A percentile compares a stretch with the other conserved stretches of the same genome.
These are phyloP conservation scores for Papilio dardanus DNA, from an alignment of 1,140 invertebrate species.

Conservation along the genomic window DNA sequence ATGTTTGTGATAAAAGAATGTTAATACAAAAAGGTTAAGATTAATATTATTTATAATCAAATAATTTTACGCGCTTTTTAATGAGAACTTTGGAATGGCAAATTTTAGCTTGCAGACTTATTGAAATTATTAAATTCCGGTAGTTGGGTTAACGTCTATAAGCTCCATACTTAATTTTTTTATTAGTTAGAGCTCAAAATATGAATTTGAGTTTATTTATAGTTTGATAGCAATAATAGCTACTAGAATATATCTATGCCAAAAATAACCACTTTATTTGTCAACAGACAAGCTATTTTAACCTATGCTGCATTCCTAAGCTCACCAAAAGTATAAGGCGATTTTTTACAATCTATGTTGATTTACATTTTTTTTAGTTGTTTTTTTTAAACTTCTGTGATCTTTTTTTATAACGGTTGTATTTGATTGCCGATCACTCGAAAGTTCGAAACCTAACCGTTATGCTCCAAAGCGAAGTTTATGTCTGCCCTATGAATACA, in stretches of 20 bases:
- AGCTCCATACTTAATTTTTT: too few species aligned
- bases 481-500: constrained; percentile 62
- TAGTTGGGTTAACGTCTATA: too few species aligned
- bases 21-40: neutral
- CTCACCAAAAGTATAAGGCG: neutral
- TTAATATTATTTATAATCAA: constrained; percentile 6
- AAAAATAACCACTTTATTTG: neutral
- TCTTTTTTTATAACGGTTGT: constrained; percentile 19
- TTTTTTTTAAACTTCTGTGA: too few species aligned
- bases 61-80: neutral
- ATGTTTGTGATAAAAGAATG: neutral
- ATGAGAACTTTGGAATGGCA: neutral
- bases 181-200: neutral
- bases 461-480: constrained; percentile 41
- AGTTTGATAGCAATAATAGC: neutral
- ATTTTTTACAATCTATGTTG: neutral
- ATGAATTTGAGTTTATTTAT: too few species aligned
- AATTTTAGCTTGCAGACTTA: neutral
- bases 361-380: neutral
- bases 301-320: constrained; percentile 21
- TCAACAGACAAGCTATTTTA: neutral
- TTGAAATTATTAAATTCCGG: too few species aligned
- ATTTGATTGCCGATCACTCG: constrained; percentile 22
- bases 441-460: constrained; percentile 32
- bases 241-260: neutral